Conservation (phyloP, 2,113 vertebrate genomes). For the Glaucomys volans region DNA sequence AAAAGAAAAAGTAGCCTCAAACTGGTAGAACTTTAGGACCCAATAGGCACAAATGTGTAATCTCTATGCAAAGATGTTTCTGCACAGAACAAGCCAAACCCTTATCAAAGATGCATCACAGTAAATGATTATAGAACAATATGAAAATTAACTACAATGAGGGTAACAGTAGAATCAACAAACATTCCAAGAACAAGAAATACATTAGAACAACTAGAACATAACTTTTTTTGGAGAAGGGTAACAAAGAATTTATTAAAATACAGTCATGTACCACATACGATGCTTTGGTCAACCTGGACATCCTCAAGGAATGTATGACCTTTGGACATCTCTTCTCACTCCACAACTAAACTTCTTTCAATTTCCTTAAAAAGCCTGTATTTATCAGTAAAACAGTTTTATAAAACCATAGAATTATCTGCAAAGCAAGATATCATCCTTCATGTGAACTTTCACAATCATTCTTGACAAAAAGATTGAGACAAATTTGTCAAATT, state of each 20-base stretch:
- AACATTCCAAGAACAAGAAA: background rate
- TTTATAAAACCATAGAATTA: constrained; percentile 41
- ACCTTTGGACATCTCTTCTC: background rate
- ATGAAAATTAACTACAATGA: background rate
- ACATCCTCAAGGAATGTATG: background rate
- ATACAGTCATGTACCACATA: background rate
- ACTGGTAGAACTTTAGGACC: background rate
- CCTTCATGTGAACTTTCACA: constrained; percentile 9
- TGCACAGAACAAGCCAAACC: background rate
- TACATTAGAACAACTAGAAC: background rate
- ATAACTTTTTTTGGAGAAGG: background rate
- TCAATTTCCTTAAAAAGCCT: background rate
- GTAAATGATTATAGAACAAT: background rate
- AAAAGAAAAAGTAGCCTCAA: background rate
- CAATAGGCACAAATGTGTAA: background rate
- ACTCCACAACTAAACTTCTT: background rate
- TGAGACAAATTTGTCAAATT: constrained; percentile 29
- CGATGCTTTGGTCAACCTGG: background rate
- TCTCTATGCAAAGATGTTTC: background rate
- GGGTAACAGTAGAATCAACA: background rate
- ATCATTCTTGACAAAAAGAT: constrained; percentile 26
- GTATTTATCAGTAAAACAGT: constrained; percentile 15
- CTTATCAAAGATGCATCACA: background rate
- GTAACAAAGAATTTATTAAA: background rate
- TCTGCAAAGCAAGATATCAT: background rate